Conservation (phyloP, 2,113 vertebrate genomes). For the Hipposideros armiger region DNA sequence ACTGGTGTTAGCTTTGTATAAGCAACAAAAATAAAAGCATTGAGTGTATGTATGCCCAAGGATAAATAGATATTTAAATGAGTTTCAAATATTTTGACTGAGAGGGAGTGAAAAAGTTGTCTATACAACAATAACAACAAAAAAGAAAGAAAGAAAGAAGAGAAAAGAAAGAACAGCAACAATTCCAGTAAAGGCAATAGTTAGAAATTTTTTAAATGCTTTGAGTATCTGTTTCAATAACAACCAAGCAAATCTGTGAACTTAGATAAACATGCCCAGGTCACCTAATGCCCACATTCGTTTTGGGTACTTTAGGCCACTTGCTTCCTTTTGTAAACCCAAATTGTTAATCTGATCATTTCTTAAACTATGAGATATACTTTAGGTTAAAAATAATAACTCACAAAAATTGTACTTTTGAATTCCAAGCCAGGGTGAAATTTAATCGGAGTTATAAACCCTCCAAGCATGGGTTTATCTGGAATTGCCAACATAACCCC, state of each 20-base stretch:
- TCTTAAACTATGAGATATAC: slow-evolving; percentile 59
- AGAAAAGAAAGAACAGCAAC: background rate
- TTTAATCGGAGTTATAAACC: slow-evolving; percentile 78
- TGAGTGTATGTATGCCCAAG: background rate
- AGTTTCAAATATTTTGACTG: slow-evolving; percentile 33
- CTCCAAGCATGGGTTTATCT: slow-evolving; percentile 70
- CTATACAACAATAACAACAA: background rate
- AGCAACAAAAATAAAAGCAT: background rate
- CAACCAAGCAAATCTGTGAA: background rate
- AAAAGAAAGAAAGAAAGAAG: background rate
- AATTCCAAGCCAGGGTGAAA: slow-evolving; percentile 77
- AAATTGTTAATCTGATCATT: slow-evolving; percentile 40
- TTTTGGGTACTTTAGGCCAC: background rate
- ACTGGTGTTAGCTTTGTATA: background rate
- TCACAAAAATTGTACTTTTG: slow-evolving; percentile 64
- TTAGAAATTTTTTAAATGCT: background rate
- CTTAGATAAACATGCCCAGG: background rate
- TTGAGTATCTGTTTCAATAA: background rate
- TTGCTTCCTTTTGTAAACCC: slow-evolving; percentile 32
- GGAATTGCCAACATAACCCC: slow-evolving; percentile 78
- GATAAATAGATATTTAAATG: background rate
- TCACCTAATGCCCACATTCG: background rate
- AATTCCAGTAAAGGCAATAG: background rate
- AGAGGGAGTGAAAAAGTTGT: background rate
- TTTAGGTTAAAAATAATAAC: slow-evolving; percentile 26